Conservation (phyloP, 1,140 invertebrate genomes). For the Drosophila sproati region DNA sequence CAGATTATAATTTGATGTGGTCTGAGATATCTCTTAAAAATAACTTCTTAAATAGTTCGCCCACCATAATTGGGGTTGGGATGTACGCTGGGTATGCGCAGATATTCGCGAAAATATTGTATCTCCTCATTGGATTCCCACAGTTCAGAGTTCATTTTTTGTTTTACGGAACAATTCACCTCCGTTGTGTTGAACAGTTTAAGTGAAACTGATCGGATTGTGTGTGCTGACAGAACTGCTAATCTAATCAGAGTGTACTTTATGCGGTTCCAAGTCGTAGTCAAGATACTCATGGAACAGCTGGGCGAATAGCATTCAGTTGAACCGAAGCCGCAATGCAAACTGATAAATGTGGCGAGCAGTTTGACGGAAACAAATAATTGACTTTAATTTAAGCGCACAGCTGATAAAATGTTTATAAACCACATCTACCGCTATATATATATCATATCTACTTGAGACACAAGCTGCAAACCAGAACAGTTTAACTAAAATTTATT, state of each 20-base stretch:
- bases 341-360: constrained; percentile 40
- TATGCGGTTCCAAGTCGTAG: not conserved
- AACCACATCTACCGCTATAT: not conserved
- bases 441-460: no score
- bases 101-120: constrained; percentile 91
- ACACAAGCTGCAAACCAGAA: not conserved
- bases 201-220: constrained; percentile 14
- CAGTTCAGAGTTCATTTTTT: constrained; percentile 6
- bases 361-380: constrained; percentile 39
- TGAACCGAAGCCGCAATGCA: constrained; percentile 8
- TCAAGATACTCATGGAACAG: constrained; percentile 17
- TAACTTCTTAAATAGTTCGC: constrained; percentile 37
- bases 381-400: constrained; percentile 41
- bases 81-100: constrained; percentile 92
- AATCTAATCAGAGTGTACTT: constrained; percentile 21
- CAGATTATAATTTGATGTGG: not conserved
- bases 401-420: constrained; percentile 5
- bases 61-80: constrained; percentile 93
- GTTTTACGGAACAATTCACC: not conserved
- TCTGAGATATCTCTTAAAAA: no score
- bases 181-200: constrained; percentile 21
- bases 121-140: constrained; percentile 88
- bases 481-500: not conserved
- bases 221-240: constrained; percentile 3
- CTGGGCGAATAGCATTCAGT: not conserved